Conservation (phyloP, 2,888 invertebrate species). For the Tipula lateralis region DNA sequence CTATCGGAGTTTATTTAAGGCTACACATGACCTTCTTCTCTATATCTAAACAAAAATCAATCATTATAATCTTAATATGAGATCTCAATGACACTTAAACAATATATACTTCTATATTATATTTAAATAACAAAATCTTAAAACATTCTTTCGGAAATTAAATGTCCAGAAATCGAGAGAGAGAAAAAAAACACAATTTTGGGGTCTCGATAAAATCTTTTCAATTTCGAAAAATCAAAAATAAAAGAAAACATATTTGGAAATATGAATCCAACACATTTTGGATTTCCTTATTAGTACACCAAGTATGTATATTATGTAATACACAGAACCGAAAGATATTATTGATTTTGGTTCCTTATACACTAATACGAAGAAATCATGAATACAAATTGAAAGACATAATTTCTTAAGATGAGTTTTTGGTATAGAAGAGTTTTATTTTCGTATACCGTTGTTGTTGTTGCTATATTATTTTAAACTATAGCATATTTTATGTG, state of each 20-base stretch:
- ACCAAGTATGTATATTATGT: background rate
- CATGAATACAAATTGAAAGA: background rate
- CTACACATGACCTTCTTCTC: too few relatives aligned
- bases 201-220: background rate
- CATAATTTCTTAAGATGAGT: background rate
- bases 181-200: background rate
- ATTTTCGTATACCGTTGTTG: background rate
- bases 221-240: background rate
- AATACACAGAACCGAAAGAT: background rate
- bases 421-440: background rate
- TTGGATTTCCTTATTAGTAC: background rate
- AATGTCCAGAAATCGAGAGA: background rate
- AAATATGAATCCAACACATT: background rate
- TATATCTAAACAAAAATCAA: too few relatives aligned
- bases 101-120: background rate
- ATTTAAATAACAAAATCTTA: constrained; percentile 5
- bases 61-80: background rate
- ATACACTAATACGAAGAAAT: background rate
- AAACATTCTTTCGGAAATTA: background rate
- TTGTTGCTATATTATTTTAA: background rate
- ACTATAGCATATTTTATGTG: background rate
- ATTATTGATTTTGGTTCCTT: background rate
- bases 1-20: too few relatives aligned
- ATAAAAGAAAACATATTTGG: too few relatives aligned
- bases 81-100: background rate